Evolutionary conservation across 1,140 invertebrate genomes (phyloP), one percentile per base, ranked within the genome.

Genomic region (Contarinia nasturtii): DNA sequence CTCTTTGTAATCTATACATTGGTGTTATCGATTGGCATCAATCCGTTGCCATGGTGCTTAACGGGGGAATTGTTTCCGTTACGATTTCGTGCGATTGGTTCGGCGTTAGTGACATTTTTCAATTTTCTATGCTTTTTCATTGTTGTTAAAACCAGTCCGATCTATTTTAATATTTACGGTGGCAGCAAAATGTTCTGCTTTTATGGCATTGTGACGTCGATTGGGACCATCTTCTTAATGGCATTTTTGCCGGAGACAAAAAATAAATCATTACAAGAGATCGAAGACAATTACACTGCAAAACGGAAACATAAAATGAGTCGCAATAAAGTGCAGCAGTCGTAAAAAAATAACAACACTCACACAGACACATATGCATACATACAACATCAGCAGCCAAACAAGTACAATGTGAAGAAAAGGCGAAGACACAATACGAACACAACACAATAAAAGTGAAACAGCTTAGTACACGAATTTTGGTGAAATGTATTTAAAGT

Each of bases 201-300:
- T 48, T 88, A 82, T 57, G 76, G 77, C 19, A 58, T 65, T 1
- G 59, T 82, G 48, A 73, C 78, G 14, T 57, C 79, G 2, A 8
- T 77, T 22, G 80, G 82, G 2, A 71, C 75, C 7, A 54, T 75
- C 12, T 67, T 82, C 27, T 58, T 84, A 38, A 74, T 71, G 47
- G 67, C 77, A 27, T 73, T 76, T 48, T 57, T 89, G 19, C 84
- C 86, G 7, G 83, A 89, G 65, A 89, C 84, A 0, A 84, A 79
- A 63, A 80, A 82, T 10, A 80, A 75, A 53, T 77, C 74, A 18
- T 64, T 88, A 45, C 75, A 84, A 56, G 81, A 88, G 57, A 84
- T 88, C 48, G 75, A 78, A 55, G 68, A 70, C 33, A 60, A 59
- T 38, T 75, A 27, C 27, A 27, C 27, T 27, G 27, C 10, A 10